Percentiles rank a stretch among this genome's conserved stretches.
phyloP scores from a whole-genome alignment of 2,797 vertebrate species.

The Chiloscyllium punctatum region DNA sequence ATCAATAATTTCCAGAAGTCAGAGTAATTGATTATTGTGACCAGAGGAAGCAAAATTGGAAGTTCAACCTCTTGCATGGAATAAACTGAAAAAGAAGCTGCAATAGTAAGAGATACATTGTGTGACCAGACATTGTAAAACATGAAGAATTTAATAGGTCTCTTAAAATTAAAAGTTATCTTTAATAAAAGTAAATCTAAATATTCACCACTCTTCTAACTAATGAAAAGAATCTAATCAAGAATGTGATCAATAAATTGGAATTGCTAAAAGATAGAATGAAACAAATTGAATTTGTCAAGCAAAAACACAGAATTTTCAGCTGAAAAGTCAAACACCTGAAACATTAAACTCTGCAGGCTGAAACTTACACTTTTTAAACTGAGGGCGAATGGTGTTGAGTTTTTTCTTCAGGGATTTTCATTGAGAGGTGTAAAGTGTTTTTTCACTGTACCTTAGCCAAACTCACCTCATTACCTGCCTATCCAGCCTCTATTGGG shows the following conservation, averaged over 20 bases:
- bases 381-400: no score
- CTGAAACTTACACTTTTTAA: no score
- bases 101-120: constrained; percentile 79
- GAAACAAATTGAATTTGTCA: constrained; percentile 72
- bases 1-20: background rate
- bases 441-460: no score
- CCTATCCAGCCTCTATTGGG: no score
- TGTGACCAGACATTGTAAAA: no score
- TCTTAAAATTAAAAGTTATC: constrained; percentile 79
- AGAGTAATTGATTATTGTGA: background rate
- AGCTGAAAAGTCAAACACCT: no score
- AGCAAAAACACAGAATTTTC: constrained; percentile 60
- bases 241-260: constrained; percentile 73
- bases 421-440: no score
- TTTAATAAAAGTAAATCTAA: constrained; percentile 77
- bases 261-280: constrained; percentile 71
- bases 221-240: constrained; percentile 75
- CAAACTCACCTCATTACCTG: no score
- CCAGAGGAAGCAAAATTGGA: background rate
- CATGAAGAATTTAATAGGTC: constrained; percentile 70
- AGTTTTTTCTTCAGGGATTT: no score
- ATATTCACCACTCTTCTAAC: constrained; percentile 79
- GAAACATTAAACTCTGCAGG: no score
- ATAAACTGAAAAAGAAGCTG: constrained; percentile 74
- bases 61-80: constrained; percentile 57